Percentiles rank a stretch among this genome's conserved stretches.
Conservation (phyloP, 1,140 invertebrate genomes). For the Aphidius ervi region DNA sequence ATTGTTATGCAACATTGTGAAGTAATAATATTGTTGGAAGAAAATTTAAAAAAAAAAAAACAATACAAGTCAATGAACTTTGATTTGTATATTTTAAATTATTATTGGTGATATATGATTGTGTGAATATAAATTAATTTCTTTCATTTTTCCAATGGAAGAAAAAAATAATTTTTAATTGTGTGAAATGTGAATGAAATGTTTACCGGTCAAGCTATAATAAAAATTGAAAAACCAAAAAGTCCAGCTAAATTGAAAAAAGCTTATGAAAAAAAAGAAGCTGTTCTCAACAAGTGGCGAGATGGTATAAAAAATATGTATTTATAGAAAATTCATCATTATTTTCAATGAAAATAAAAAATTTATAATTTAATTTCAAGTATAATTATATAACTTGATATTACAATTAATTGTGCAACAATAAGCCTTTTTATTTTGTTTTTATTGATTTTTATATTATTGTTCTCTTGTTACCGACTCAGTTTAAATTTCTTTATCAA, state of each 20-base stretch:
- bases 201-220: conserved; percentile 37
- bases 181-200: conserved; percentile 31
- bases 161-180: background rate
- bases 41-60: background rate
- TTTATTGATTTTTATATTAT: too few relatives aligned
- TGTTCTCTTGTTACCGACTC: too few relatives aligned
- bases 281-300: conserved; percentile 47
- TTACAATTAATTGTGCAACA: background rate
- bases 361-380: too few relatives aligned
- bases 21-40: too few relatives aligned
- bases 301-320: conserved; percentile 39
- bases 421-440: too few relatives aligned
- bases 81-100: too few relatives aligned
- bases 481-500: too few relatives aligned
- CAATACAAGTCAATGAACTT: background rate
- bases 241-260: conserved; percentile 42
- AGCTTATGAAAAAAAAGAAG: conserved; percentile 38
- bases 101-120: too few relatives aligned
- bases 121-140: too few relatives aligned
- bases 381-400: background rate
- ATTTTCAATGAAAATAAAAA: background rate
- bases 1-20: too few relatives aligned
- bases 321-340: background rate
- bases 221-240: conserved; percentile 35
- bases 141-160: background rate